Percentiles rank a stretch among this genome's conserved stretches.
Conservation (phyloP, 2,797 vertebrate genomes). For the Phyllotis vaccarum region DNA sequence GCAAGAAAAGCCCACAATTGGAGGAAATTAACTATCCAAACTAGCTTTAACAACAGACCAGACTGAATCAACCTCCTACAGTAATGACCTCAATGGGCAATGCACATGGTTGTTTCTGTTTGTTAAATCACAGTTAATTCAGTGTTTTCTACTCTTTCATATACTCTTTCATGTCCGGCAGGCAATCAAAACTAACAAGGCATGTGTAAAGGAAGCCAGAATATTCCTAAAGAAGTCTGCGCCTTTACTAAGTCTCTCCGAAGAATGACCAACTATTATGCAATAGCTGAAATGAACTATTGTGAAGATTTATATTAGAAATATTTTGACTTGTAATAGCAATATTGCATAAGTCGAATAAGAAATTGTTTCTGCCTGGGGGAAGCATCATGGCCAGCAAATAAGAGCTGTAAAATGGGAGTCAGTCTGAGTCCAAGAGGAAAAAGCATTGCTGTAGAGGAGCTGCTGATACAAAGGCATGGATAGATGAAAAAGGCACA, state of each 20-base stretch:
- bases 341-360: not conserved
- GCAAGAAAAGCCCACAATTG: not conserved
- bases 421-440: not conserved
- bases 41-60: not conserved
- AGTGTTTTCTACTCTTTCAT: not conserved
- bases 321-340: constrained; percentile 37
- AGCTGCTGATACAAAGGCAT: not conserved
- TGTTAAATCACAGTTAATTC: not conserved
- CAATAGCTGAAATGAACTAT: constrained; percentile 8
- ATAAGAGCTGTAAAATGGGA: constrained; percentile 30
- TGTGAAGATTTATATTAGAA: constrained; percentile 46
- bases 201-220: constrained; percentile 35
- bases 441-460: not conserved
- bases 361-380: not conserved
- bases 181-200: constrained; percentile 58
- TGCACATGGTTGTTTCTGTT: not conserved
- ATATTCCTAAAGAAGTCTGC: not conserved
- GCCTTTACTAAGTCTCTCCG: constrained; percentile 2
- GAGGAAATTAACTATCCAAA: not conserved
- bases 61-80: not conserved
- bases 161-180: not conserved
- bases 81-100: not conserved
- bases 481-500: constrained; percentile 23
- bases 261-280: not conserved
- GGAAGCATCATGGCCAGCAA: constrained; percentile 1